Conservation (phyloP, 2,113 vertebrate genomes). For the Galeopterus variegatus region DNA sequence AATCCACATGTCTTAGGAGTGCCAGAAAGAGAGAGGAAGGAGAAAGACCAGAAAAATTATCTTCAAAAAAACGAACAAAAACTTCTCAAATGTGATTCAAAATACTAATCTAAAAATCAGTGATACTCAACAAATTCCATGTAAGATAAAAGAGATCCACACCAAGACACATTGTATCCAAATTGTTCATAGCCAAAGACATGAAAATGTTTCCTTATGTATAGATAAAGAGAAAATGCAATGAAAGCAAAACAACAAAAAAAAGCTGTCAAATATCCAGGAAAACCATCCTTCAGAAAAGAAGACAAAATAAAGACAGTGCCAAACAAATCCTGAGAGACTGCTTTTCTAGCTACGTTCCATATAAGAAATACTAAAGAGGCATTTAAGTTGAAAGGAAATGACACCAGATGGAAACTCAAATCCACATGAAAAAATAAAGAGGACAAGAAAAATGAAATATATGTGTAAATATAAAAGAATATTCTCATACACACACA, state of each 20-base stretch:
- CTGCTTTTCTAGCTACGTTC: neutral
- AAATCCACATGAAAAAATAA: neutral
- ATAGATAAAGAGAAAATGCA: neutral
- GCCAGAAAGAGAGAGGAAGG: neutral
- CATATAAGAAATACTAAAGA: neutral
- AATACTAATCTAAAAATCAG: neutral
- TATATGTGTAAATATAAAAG: neutral
- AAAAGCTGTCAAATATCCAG: neutral
- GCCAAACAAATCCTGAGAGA: neutral
- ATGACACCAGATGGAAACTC: slow-evolving; percentile 6
- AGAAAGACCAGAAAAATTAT: neutral
- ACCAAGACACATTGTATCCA: neutral
- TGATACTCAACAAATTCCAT: neutral
- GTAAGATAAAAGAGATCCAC: neutral
- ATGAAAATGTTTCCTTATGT: neutral
- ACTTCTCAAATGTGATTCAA: neutral
- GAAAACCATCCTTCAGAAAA: neutral
- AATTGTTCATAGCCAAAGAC: neutral
- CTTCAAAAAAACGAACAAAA: neutral
- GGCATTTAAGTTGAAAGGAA: neutral
- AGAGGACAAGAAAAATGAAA: neutral
- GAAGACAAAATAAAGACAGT: slow-evolving; percentile 5
- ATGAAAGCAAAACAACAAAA: neutral
- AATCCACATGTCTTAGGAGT: neutral
- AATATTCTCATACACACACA: neutral